Evolutionary conservation across 2,888 invertebrate species (phyloP), one percentile per base, ranked within the genome.

Genomic region (Cephalotes varians): DNA sequence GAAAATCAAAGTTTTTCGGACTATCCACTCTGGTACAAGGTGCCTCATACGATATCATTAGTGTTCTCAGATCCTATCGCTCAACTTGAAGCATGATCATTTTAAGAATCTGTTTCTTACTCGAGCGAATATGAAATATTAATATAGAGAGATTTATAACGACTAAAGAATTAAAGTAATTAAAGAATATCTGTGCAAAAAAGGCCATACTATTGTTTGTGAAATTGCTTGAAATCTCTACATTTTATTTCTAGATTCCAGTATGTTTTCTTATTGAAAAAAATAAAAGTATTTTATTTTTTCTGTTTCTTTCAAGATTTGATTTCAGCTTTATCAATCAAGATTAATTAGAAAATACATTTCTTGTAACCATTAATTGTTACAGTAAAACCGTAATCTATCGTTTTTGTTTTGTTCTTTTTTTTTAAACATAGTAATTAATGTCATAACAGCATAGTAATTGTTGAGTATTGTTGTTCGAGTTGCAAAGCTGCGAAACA

Each of bases 11-110:
- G 85, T 67, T 83, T 73, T 72, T 62, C 83, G 82, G 86, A 85
- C 83, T 91, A 88, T 86, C 92, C 92, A 34, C 89, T 91, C 25
- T 93, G 92, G 92, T 92, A 91, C 87, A 92, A 87, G 87, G 90
- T 91, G 21, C 92, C 92, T 74, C 86, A 87, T 83, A 90, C 90
- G 81, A 88, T 86, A 81, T 86, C 86, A 89, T 92, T 86, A 90
- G 90, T 90, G 86, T 84, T 79, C 79, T 74, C 76, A 69, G 65
- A 76, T 62, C 49, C 62, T 25, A 62, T 49, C 2, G 25, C 62
- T 34, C 49, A 62, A 54, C 25, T 49, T 62, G 21, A 74, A 31
- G 9, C 60, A 37, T 51, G 10, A 49, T 7, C 3, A 47, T n/a
- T 49, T 49, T 7, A 58, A 31, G 3, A 58, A 28, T 9, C 9